phyloP scores from a whole-genome alignment of 2,113 vertebrate species.

The Lucifuga dentata region DNA sequence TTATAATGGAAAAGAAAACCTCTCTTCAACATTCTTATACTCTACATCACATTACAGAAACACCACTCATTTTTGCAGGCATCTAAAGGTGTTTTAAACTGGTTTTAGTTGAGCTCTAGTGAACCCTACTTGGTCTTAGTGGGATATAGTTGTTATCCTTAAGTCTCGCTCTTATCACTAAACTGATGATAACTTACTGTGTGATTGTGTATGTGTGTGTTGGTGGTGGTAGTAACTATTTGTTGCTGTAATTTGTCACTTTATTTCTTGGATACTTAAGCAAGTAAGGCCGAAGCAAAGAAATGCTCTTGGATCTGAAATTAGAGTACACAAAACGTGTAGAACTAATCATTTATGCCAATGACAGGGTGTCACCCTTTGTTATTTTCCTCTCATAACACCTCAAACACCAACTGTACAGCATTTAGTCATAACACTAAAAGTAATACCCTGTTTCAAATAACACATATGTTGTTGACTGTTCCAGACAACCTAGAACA shows the following conservation, averaged over 20 bases:
- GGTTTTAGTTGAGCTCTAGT: too few species aligned
- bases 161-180: slow-evolving; percentile 40
- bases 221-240: background rate
- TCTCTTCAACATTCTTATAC: too few species aligned
- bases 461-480: slow-evolving; percentile 20
- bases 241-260: background rate
- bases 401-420: background rate
- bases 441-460: background rate
- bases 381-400: background rate
- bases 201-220: background rate
- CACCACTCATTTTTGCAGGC: too few species aligned
- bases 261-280: too few species aligned
- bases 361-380: background rate
- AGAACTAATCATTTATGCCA: background rate
- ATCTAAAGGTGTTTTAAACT: too few species aligned
- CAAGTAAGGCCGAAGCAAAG: background rate
- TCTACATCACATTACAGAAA: too few species aligned
- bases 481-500: slow-evolving; percentile 91
- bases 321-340: background rate
- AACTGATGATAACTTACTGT: slow-evolving; percentile 30
- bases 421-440: background rate
- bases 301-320: background rate
- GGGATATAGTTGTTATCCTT: slow-evolving; percentile 35
- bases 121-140: background rate
- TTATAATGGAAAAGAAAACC: too few species aligned